Base-by-base conservation (phyloP, 2,888 invertebrate genomes). In the Zeuzera pyrina region DNA sequence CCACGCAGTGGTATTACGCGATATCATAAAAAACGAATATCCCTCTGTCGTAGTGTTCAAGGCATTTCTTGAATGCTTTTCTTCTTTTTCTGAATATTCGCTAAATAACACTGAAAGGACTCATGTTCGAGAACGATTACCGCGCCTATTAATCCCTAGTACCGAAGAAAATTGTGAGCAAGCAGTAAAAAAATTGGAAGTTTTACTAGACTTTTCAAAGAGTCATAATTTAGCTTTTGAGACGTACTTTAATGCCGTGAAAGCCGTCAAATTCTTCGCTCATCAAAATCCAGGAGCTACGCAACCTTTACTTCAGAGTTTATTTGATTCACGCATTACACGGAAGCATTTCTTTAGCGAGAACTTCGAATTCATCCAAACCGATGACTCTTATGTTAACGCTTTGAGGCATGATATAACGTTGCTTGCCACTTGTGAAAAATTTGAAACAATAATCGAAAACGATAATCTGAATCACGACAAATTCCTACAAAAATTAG, bases 1-100 rank as follows among this genome's bases (percentile, higher is more conserved):
- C 8, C 76, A 77, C 28, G 61, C 65, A 1, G 63, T 62, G 2
- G 45, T 77, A 2, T 40, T 74, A 23, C 58, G 70, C 2, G 44
- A 57, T 7, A 36, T 77, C 11, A 28, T 74, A 15, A 30, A 41
- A 3, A 40, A 39, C 8, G 42, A 45, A 2, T 30, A 45, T 2
- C 46, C 49, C 11, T 32, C 54, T 1, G n/a, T 32, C 2, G 19
- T 29, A 2, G 30, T 72, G 6, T 34, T 55, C 11, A 34, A 48
- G 1, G 51, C 50, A 3, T 76, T 58, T 41, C 15, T 66, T 0
- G 34, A 45, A 1, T 30, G 65, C 1, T 67, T 71, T 34, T 59
- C 66, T 2, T 42, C 52, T 0, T 37, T 77, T 2, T 34, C 40
- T 2, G 58, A 61, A 6, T 77, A 74, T 39, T 47, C 52, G 3